These are phyloP conservation scores for Karalla daura DNA, from an alignment of 2,797 vertebrate genomes.

Conservation along the genomic window DNA sequence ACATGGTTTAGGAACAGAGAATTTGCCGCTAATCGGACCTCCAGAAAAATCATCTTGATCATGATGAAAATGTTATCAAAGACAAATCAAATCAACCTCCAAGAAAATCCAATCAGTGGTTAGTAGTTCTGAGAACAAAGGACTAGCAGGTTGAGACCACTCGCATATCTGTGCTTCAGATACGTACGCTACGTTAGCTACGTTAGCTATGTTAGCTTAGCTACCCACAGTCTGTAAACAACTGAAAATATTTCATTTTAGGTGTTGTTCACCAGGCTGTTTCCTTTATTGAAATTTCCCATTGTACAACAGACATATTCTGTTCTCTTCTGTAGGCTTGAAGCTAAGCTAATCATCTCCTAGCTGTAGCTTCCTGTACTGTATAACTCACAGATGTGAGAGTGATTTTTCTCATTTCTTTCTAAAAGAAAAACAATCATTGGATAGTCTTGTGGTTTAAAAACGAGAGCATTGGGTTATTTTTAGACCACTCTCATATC, in stretches of 20 bases:
- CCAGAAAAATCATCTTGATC: conserved; percentile 34
- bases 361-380: not conserved
- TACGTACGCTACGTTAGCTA: not conserved
- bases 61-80: not conserved
- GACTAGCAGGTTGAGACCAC: not conserved
- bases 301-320: too few relatives aligned
- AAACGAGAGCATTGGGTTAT: too few relatives aligned
- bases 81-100: not conserved
- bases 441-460: too few relatives aligned
- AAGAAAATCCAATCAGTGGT: not conserved
- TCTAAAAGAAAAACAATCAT: too few relatives aligned
- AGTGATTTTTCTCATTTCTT: too few relatives aligned
- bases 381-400: not conserved
- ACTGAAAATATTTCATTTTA: not conserved
- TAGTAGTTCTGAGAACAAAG: not conserved
- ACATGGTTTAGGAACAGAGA: not conserved
- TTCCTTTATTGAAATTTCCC: too few relatives aligned
- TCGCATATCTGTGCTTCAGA: not conserved
- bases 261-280: too few relatives aligned
- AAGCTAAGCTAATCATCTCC: not conserved
- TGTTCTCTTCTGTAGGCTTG: too few relatives aligned
- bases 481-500: too few relatives aligned
- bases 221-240: not conserved
- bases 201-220: not conserved
- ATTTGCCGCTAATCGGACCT: not conserved